Conservation (phyloP, 2,113 vertebrate genomes). For the Synodontis membranacea region DNA sequence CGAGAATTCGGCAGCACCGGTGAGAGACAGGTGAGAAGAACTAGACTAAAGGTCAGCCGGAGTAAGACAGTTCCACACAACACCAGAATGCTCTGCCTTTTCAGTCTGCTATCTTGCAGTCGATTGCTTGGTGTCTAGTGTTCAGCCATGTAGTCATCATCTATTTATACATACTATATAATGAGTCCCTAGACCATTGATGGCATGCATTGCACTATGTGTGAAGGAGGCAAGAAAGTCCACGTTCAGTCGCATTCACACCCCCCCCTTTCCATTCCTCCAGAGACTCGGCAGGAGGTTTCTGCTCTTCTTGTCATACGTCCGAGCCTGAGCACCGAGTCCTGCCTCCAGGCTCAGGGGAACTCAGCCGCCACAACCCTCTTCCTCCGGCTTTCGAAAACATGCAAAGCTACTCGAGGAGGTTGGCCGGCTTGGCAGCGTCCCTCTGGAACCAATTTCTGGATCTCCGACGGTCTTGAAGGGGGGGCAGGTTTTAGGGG, state of each 20-base stretch:
- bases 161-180: conserved; percentile 20
- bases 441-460: conserved; percentile 77
- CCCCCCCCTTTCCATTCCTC: conserved; percentile 15
- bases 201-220: background rate
- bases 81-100: background rate
- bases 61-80: background rate
- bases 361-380: background rate
- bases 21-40: background rate
- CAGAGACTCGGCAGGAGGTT: conserved; percentile 31
- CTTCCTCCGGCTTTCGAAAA: conserved; percentile 46
- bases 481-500: conserved; percentile 3
- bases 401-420: conserved; percentile 58
- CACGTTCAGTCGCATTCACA: background rate
- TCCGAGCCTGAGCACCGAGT: conserved; percentile 20
- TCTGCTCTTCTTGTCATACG: conserved; percentile 11
- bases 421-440: conserved; percentile 52
- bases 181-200: conserved; percentile 10
- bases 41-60: background rate
- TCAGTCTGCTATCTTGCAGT: background rate
- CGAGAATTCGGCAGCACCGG: background rate
- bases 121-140: background rate
- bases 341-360: conserved; percentile 29
- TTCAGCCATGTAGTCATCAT: conserved; percentile 16
- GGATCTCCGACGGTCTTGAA: conserved; percentile 63
- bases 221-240: background rate